Base-by-base conservation (phyloP, 2,888 invertebrate genomes). In the Ormia ochracea region DNA sequence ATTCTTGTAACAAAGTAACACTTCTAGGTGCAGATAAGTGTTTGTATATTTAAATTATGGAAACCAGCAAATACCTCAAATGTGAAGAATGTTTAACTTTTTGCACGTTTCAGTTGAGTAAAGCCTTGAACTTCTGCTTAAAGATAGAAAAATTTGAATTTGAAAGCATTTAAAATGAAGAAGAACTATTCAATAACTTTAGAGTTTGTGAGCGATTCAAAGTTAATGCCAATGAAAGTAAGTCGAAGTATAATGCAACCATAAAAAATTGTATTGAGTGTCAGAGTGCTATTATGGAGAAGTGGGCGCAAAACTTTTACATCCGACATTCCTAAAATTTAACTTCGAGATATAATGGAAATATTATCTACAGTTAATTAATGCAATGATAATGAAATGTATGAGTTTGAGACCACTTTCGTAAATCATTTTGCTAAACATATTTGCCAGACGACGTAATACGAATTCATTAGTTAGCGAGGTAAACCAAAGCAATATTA, bases 121-220 rank as follows among this genome's bases (percentile, higher is more conserved):
- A 88, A 87, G 85, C 87, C 87, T 88, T 87, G 87, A 88, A 87
- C 87, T 87, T 87, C 87, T 87, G 86, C 84, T 85, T 80, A 31
- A 48, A 82, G 83, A 41, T 4, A 68, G 28, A 59, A 59, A 45
- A 21, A 38, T 10, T n/a, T 58, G 3, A 48, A 45, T 26, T 43
- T 52, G 7, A 73, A 41, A 28, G 17, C 43, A 45, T n/a, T 63
- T 26, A 12, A 56, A 45, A 33, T 4, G 31, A 41, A 45, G 58
- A 31, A 65, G 31, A 43, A 36, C 36, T 65, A 26, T 41, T 45
- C 9, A 28, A 50, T 17, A 59, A 23, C 52, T 26, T 59, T 28
- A 0, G 12, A 31, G 21, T 45, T 61, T 63, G 4, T n/a, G 48
- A 31, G 7, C 0, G n/a, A 23, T 17, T 33, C 33, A 69, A 43